phyloP scores from a whole-genome alignment of 2,888 invertebrate species.

The Pachymerium ferrugineum region DNA sequence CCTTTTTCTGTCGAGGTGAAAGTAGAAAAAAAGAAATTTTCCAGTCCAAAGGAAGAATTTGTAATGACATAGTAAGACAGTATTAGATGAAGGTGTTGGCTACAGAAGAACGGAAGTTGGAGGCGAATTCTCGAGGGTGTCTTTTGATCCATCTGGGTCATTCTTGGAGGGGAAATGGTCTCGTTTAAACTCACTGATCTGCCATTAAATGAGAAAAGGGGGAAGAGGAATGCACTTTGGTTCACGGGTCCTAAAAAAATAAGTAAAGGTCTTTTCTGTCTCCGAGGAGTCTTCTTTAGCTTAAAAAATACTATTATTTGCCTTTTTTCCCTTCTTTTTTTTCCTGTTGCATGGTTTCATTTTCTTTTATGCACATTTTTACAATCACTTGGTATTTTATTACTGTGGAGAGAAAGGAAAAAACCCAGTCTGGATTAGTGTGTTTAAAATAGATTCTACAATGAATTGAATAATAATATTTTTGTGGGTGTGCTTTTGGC shows the following conservation, averaged over 20 bases:
- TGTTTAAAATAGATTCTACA: too few relatives aligned
- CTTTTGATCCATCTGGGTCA: constrained; percentile 10
- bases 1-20: not conserved
- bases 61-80: constrained; percentile 9
- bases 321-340: not conserved
- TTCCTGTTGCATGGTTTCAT: constrained; percentile 16
- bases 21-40: not conserved
- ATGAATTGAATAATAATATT: too few relatives aligned
- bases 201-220: constrained; percentile 24
- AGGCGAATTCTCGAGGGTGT: constrained; percentile 11
- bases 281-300: not conserved
- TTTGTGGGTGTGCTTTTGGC: too few relatives aligned
- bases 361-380: constrained; percentile 15
- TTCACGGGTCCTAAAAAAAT: constrained; percentile 14
- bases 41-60: not conserved
- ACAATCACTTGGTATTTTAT: not conserved
- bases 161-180: constrained; percentile 11
- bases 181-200: constrained; percentile 25
- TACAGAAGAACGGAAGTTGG: not conserved
- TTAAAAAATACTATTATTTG: constrained; percentile 14
- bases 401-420: not conserved
- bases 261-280: not conserved
- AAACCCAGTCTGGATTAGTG: too few relatives aligned
- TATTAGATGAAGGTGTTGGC: constrained; percentile 17
- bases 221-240: constrained; percentile 11